A percentile compares a stretch with the other conserved stretches of the same genome.
Conservation (phyloP, 2,113 vertebrate genomes). For the Centrocercus urophasianus region DNA sequence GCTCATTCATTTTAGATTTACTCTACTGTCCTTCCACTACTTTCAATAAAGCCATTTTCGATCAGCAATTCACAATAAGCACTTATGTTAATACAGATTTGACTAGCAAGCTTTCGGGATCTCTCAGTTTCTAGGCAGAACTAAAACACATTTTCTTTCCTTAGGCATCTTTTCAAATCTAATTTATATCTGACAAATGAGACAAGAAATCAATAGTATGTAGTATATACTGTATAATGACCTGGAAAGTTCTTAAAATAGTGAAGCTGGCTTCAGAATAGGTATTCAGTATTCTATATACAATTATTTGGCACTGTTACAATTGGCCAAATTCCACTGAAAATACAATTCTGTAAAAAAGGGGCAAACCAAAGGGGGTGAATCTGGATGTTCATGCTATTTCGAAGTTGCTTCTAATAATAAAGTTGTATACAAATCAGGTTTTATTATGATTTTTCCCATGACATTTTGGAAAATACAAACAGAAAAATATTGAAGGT, state of each 20-base stretch:
- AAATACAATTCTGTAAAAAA: background rate
- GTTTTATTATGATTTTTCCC: background rate
- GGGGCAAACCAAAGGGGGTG: background rate
- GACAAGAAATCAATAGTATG: slow-evolving; percentile 34
- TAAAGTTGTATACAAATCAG: background rate
- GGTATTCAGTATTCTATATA: background rate
- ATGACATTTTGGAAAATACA: background rate
- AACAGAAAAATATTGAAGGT: background rate
- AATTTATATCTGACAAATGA: slow-evolving; percentile 19
- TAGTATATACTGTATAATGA: background rate
- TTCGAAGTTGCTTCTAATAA: background rate
- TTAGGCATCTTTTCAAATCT: slow-evolving; percentile 4
- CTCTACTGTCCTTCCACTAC: background rate
- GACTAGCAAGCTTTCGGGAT: background rate
- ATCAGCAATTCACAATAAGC: background rate
- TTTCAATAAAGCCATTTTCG: background rate
- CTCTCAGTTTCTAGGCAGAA: slow-evolving; percentile 9
- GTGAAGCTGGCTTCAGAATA: background rate
- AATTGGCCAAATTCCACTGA: background rate
- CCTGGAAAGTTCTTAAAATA: slow-evolving; percentile 17
- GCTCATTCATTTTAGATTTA: background rate
- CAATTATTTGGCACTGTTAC: background rate
- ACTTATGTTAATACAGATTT: background rate
- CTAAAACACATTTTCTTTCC: background rate
- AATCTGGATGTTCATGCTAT: fast-evolving